Evolutionary conservation across 2,888 invertebrate species (phyloP).

Genomic region (Caenorhabditis virilis): DNA sequence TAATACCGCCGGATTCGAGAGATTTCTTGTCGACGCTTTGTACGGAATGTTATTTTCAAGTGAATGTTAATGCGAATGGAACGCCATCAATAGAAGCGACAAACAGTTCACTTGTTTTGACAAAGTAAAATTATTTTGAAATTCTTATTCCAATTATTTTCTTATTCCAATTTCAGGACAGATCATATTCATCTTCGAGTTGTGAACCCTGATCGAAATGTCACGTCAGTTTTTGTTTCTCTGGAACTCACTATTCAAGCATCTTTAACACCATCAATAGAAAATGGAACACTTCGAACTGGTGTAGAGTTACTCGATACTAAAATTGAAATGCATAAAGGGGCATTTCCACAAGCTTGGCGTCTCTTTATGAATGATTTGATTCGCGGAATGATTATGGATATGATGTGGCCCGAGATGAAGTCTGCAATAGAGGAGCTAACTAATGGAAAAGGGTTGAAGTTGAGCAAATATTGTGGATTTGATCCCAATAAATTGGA

Average conservation of each 20-base stretch:
- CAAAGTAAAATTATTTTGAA: slow-evolving; percentile 53
- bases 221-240: slow-evolving; percentile 60
- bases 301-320: slow-evolving; percentile 62
- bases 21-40: slow-evolving; percentile 65
- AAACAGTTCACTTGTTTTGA: slow-evolving; percentile 57
- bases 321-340: slow-evolving; percentile 58
- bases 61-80: slow-evolving; percentile 63
- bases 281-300: slow-evolving; percentile 56
- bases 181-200: slow-evolving; percentile 61
- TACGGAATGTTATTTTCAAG: slow-evolving; percentile 63
- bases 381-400: slow-evolving; percentile 65
- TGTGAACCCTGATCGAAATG: slow-evolving; percentile 61
- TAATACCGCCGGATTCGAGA: slow-evolving; percentile 57
- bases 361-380: slow-evolving; percentile 61
- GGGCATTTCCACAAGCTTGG: slow-evolving; percentile 65
- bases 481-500: slow-evolving; percentile 59
- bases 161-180: slow-evolving; percentile 46
- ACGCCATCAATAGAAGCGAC: slow-evolving; percentile 57
- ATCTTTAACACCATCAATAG: slow-evolving; percentile 45
- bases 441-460: slow-evolving; percentile 61
- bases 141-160: too few relatives aligned
- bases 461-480: slow-evolving; percentile 61
- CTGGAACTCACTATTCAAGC: slow-evolving; percentile 55
- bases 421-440: slow-evolving; percentile 63
- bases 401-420: slow-evolving; percentile 66